phyloP scores from a whole-genome alignment of 2,888 invertebrate species.

The Rhamphomyia laevipes region DNA sequence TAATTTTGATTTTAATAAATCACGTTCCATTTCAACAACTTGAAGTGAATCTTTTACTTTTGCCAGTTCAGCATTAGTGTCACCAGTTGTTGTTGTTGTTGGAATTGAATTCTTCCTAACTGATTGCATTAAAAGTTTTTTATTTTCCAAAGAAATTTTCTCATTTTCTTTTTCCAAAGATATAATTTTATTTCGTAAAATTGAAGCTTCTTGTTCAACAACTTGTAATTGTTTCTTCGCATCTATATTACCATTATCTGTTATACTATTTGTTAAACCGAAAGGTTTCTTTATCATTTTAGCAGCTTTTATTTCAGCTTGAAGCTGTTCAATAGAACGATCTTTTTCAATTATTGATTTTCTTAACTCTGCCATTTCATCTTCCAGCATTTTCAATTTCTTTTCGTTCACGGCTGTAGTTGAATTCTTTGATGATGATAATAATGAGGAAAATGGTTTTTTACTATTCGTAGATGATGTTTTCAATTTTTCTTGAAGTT shows the following conservation, averaged over 20 bases:
- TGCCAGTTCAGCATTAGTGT: slow-evolving; percentile 36
- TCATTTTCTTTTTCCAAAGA: slow-evolving; percentile 65
- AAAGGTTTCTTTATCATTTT: slow-evolving; percentile 28
- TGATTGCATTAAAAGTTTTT: slow-evolving; percentile 46
- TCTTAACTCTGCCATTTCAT: slow-evolving; percentile 60
- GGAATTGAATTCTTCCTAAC: slow-evolving; percentile 36
- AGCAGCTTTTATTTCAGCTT: slow-evolving; percentile 53
- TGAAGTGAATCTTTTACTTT: slow-evolving; percentile 44
- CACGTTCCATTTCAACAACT: slow-evolving; percentile 51
- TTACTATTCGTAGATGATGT: slow-evolving; percentile 23
- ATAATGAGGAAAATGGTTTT: slow-evolving; percentile 16
- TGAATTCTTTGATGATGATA: slow-evolving; percentile 20
- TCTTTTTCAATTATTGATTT: slow-evolving; percentile 74
- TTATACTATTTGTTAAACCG: slow-evolving; percentile 46
- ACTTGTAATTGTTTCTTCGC: slow-evolving; percentile 61
- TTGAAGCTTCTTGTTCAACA: slow-evolving; percentile 63
- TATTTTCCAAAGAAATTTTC: slow-evolving; percentile 60
- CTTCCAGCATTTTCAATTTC: slow-evolving; percentile 48
- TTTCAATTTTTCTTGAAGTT: slow-evolving; percentile 59
- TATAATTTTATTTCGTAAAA: slow-evolving; percentile 54
- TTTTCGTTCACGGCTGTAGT: slow-evolving; percentile 21
- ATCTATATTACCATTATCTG: slow-evolving; percentile 37
- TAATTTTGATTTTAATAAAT: slow-evolving; percentile 50
- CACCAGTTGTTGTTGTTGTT: slow-evolving; percentile 22
- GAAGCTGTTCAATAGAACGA: slow-evolving; percentile 63